phyloP scores from a whole-genome alignment of 1,140 invertebrate species.

The Teleogryllus occipitalis region DNA sequence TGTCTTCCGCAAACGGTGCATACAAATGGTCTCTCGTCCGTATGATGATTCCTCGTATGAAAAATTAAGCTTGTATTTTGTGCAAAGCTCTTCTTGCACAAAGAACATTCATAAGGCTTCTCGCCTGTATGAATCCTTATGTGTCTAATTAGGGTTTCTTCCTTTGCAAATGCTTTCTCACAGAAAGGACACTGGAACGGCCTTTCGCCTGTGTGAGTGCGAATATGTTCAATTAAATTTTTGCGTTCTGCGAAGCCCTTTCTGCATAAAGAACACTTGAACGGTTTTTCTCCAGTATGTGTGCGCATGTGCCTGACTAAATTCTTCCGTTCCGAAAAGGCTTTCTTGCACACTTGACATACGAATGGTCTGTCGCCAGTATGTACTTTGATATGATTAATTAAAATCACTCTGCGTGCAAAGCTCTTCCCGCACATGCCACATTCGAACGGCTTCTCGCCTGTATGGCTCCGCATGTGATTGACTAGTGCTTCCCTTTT shows the following conservation, averaged over 20 bases:
- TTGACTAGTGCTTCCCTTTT: slow-evolving; percentile 1
- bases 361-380: slow-evolving; percentile 35
- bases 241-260: slow-evolving; percentile 7
- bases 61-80: too few species aligned
- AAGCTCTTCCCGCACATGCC: slow-evolving; percentile 58
- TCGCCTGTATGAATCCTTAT: too few species aligned
- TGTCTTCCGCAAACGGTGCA: too few species aligned
- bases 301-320: neutral
- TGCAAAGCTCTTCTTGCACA: too few species aligned
- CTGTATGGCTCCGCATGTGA: slow-evolving; percentile 12
- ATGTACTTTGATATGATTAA: slow-evolving; percentile 47
- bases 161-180: too few species aligned
- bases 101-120: too few species aligned
- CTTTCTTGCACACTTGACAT: neutral
- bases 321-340: slow-evolving; percentile 1
- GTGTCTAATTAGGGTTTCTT: too few species aligned
- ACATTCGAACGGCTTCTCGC: slow-evolving; percentile 38
- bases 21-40: too few species aligned
- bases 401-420: slow-evolving; percentile 55
- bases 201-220: neutral
- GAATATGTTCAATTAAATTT: neutral
- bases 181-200: slow-evolving; percentile 3
- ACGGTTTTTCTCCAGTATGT: slow-evolving; percentile 6
- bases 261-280: neutral
- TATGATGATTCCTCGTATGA: too few species aligned